A percentile compares a stretch with the other conserved stretches of the same genome.
Evolutionary conservation across 2,797 vertebrate species (phyloP).

Genomic region (Melopsittacus undulatus): DNA sequence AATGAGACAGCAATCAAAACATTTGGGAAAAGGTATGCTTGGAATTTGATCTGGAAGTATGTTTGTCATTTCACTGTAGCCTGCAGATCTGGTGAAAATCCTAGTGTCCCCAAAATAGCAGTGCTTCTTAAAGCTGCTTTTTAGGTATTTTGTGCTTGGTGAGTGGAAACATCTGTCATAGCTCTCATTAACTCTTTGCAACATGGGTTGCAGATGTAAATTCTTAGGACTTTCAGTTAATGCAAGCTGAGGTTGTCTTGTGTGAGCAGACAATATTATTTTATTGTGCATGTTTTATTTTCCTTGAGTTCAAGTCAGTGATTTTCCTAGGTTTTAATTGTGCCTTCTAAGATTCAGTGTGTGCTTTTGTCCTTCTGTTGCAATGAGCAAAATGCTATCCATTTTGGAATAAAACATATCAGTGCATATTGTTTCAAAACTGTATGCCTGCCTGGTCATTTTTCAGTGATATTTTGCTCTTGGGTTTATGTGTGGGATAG

Average conservation of each 20-base stretch:
- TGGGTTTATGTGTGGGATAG: background rate
- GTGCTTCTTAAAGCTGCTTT: background rate
- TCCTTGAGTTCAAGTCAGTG: background rate
- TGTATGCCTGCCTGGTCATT: accelerated
- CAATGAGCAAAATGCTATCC: background rate
- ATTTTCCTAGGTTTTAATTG: background rate
- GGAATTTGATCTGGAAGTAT: background rate
- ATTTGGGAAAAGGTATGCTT: background rate
- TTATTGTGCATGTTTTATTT: background rate
- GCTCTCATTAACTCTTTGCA: background rate
- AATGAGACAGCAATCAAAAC: background rate
- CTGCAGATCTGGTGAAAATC: background rate
- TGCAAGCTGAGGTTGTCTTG: background rate
- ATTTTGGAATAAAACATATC: background rate
- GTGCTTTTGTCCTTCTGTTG: background rate
- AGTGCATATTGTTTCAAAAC: background rate
- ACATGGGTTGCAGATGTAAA: accelerated
- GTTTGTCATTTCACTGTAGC: background rate
- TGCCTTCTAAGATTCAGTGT: background rate
- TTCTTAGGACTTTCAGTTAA: background rate
- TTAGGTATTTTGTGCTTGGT: accelerated
- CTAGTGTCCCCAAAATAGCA: background rate
- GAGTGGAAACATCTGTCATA: accelerated
- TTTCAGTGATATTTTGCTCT: background rate
- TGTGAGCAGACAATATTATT: accelerated